phyloP scores from a whole-genome alignment of 1,140 invertebrate species.

The Apis florea region DNA sequence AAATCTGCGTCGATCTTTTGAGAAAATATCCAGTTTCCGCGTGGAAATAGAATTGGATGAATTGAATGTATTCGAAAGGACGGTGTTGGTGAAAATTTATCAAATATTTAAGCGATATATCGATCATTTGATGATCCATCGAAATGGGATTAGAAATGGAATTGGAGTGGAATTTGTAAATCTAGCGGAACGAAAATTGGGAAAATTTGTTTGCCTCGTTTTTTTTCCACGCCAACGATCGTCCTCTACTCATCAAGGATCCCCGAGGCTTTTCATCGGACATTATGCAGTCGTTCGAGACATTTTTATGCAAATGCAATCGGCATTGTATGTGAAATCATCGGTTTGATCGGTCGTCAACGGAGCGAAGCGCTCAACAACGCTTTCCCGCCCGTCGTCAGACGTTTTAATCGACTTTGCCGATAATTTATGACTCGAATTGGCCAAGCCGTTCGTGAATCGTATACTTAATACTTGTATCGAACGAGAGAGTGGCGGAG shows the following conservation, averaged over 20 bases:
- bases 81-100: too few relatives aligned
- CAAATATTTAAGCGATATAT: background rate
- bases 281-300: conserved; percentile 30
- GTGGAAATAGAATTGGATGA: background rate
- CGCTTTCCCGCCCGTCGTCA: conserved; percentile 9
- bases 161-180: background rate
- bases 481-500: background rate
- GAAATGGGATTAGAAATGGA: too few relatives aligned
- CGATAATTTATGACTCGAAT: conserved; percentile 54
- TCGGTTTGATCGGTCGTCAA: conserved; percentile 25
- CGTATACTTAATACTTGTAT: conserved; percentile 4
- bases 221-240: background rate
- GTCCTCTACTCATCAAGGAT: background rate
- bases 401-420: conserved; percentile 65
- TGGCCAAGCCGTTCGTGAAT: conserved; percentile 47
- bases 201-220: background rate
- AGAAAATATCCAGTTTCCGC: background rate
- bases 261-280: background rate
- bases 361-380: background rate
- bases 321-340: conserved; percentile 60
- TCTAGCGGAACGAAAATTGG: too few relatives aligned
- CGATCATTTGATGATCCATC: too few relatives aligned
- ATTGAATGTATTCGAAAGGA: too few relatives aligned
- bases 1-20: background rate
- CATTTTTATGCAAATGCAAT: conserved; percentile 71